Evolutionary conservation across 1,140 invertebrate genomes (phyloP).

Genomic region (Laodelphax striatellus): DNA sequence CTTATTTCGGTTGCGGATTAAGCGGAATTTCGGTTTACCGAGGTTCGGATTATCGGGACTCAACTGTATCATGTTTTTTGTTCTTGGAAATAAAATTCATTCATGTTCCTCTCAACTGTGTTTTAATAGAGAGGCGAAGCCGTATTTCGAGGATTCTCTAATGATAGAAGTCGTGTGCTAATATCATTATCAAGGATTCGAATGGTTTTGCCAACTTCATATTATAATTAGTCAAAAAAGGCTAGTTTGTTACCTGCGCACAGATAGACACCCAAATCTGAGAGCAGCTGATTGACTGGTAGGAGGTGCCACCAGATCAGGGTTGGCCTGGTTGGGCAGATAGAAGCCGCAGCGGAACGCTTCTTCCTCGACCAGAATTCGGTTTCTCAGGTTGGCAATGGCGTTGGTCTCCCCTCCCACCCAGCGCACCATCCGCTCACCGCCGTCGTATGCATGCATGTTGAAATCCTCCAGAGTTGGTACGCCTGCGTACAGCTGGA

Average conservation of each 20-base stretch:
- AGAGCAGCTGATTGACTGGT: constrained; percentile 55
- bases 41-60: too few relatives aligned
- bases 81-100: too few relatives aligned
- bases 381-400: constrained; percentile 38
- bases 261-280: constrained; percentile 50
- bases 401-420: constrained; percentile 56
- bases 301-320: constrained; percentile 52
- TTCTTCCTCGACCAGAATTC: constrained; percentile 42
- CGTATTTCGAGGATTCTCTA: too few relatives aligned
- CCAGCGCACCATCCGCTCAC: constrained; percentile 37
- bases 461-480: constrained; percentile 48
- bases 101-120: too few relatives aligned
- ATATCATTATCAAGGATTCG: too few relatives aligned
- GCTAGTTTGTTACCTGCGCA: constrained; percentile 41
- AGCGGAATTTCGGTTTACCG: too few relatives aligned
- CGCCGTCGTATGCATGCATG: constrained; percentile 34
- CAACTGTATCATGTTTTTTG: too few relatives aligned
- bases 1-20: too few relatives aligned
- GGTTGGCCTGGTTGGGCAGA: constrained; percentile 53
- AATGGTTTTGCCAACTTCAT: too few relatives aligned
- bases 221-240: background rate
- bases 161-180: too few relatives aligned
- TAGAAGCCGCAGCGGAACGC: constrained; percentile 36
- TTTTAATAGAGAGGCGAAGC: too few relatives aligned
- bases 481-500: constrained; percentile 25